A percentile compares a stretch with the other conserved stretches of the same genome.
Evolutionary conservation across 2,888 invertebrate genomes (phyloP).

Genomic region (Eucriotettix oculatus): DNA sequence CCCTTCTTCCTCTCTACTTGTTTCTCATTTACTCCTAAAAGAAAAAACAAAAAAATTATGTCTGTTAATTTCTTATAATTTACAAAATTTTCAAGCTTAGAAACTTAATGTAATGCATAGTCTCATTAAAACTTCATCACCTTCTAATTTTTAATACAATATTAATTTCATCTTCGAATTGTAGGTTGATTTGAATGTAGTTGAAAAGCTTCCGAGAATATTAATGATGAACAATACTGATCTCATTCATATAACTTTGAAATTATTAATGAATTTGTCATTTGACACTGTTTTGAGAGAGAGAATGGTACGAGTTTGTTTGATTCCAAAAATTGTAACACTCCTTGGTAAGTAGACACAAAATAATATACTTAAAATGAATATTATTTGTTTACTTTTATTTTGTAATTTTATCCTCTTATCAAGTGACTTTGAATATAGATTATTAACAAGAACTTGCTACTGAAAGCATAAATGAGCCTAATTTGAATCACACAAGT

Average conservation of each 20-base stretch:
- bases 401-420: neutral
- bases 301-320: constrained; percentile 78
- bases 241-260: constrained; percentile 66
- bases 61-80: no score
- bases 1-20: no score
- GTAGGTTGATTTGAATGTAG: constrained; percentile 50
- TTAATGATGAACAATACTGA: constrained; percentile 47
- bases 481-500: no score
- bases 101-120: no score
- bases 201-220: constrained; percentile 69
- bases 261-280: constrained; percentile 85
- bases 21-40: no score
- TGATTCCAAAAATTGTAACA: constrained; percentile 78
- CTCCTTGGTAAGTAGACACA: constrained; percentile 49
- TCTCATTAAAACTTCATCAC: no score
- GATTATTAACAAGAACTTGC: neutral
- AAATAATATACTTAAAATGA: neutral
- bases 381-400: neutral
- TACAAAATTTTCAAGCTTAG: no score
- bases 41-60: no score
- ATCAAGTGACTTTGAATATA: neutral
- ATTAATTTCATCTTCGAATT: constrained; percentile 7
- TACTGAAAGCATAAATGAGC: neutral
- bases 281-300: constrained; percentile 77
- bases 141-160: no score